Evolutionary conservation across 2,113 vertebrate genomes (phyloP), one percentile per base, ranked within the genome.

Genomic region (Acrocephalus kingi): DNA sequence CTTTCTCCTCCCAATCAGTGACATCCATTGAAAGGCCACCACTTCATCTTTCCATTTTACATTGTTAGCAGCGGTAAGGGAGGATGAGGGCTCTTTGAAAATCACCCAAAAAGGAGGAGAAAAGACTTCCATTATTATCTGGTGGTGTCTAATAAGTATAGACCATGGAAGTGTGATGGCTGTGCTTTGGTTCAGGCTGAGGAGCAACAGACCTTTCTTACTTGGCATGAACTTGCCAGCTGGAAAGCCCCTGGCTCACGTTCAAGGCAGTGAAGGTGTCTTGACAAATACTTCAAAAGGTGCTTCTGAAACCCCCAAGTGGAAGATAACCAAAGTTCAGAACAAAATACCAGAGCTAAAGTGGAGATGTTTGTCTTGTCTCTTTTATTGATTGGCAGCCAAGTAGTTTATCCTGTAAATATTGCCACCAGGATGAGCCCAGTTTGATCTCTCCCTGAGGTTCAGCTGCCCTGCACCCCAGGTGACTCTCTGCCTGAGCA

Each of bases 1-100:
- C 25, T 91, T 95, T 96, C 90, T 96, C 92, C 82, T 97, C 87
- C 84, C 81, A 84, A 27, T 96, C 94, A 93, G 73, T 94, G 87
- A 41, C 59, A 95, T 92, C 82, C 88, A 91, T 91, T 87, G 87
- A 89, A 93, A 96, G 86, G 51, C 75, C 54, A 82, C 72, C 76
- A 73, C 68, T 94, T 96, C 89, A 84, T 91, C 68, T 93, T 92
- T 78, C 91, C 75, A 84, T 93, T 86, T 94, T 74, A 71, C 59
- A 79, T 93, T 97, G 90, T 93, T 94, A 93, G 64, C 78, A 90
- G 84, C 84, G 96, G 31, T 93, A 96, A 84, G 69, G 80, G 61
- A 93, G 73, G 49, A 87, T 91, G 78, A 96, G 49, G 78, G 45
- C 18, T 82, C 84, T 96, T 97, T 96, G 85, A 91, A 96, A 97